Evolutionary conservation across 2,888 invertebrate genomes (phyloP).

Genomic region (Apotomis turbidana): DNA sequence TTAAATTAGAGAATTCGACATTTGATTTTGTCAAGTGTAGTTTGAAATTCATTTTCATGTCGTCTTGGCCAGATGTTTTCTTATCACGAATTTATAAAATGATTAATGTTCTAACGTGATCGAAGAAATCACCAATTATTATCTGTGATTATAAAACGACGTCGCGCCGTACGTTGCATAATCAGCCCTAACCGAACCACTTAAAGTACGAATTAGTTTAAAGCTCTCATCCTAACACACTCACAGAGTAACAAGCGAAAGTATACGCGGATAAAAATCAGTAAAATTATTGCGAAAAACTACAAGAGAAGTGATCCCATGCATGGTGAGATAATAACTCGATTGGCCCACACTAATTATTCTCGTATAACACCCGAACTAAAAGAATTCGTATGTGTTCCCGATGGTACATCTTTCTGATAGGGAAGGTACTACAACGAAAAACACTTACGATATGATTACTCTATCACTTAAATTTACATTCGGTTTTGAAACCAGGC

Average conservation of each 20-base stretch:
- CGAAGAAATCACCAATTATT: slow-evolving; percentile 31
- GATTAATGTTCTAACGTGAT: slow-evolving; percentile 25
- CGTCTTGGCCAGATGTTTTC: not conserved
- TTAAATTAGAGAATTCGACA: not conserved
- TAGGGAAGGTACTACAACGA: slow-evolving; percentile 66
- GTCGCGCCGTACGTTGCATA: slow-evolving; percentile 21
- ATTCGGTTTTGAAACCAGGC: slow-evolving; percentile 47
- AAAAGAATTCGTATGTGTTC: slow-evolving; percentile 67
- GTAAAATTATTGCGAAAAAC: slow-evolving; percentile 66
- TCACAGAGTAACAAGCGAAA: slow-evolving; percentile 57
- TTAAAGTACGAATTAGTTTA: slow-evolving; percentile 46
- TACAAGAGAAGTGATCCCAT: slow-evolving; percentile 79
- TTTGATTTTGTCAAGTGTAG: not conserved
- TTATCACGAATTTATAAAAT: slow-evolving; percentile 19
- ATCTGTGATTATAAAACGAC: slow-evolving; percentile 22
- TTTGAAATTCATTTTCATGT: not conserved
- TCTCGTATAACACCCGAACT: slow-evolving; percentile 62
- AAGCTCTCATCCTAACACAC: slow-evolving; percentile 52
- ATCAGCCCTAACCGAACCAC: slow-evolving; percentile 38
- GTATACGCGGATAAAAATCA: slow-evolving; percentile 50
- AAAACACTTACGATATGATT: slow-evolving; percentile 79
- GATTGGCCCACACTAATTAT: slow-evolving; percentile 74
- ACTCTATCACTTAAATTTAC: slow-evolving; percentile 70
- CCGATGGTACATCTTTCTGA: slow-evolving; percentile 63
- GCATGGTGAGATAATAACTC: slow-evolving; percentile 73